Evolutionary conservation across 2,113 vertebrate species (phyloP).

Genomic region (Hippocampus barbouri): DNA sequence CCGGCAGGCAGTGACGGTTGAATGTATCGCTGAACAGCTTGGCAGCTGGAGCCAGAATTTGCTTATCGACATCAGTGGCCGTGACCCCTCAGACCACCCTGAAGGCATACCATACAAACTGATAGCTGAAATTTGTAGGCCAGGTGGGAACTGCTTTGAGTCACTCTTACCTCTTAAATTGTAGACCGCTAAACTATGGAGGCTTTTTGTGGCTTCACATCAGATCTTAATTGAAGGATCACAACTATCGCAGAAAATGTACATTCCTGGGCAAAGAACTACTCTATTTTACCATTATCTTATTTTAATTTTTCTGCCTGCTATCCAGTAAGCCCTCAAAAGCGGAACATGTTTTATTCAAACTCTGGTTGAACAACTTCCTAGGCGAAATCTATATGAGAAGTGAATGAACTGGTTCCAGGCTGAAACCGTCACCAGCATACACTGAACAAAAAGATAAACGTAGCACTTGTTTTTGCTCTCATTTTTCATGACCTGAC

Average conservation of each 20-base stretch:
- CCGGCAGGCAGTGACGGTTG: slow-evolving; percentile 76
- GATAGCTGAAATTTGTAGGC: slow-evolving; percentile 78
- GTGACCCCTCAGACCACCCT: slow-evolving; percentile 78
- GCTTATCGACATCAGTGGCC: slow-evolving; percentile 77
- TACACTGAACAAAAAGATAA: too few species aligned
- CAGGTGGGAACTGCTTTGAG: slow-evolving; percentile 69
- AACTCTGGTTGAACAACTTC: too few species aligned
- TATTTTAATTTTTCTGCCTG: background rate
- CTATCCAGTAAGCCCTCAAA: too few species aligned
- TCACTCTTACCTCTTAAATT: background rate
- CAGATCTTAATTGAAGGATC: background rate
- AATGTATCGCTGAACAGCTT: slow-evolving; percentile 77
- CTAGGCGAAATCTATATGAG: too few species aligned
- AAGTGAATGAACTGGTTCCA: too few species aligned
- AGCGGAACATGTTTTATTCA: too few species aligned
- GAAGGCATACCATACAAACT: slow-evolving; percentile 77
- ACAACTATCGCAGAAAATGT: background rate
- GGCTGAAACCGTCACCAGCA: too few species aligned
- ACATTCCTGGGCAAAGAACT: background rate
- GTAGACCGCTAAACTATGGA: background rate
- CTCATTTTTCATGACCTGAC: too few species aligned
- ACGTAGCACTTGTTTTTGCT: too few species aligned
- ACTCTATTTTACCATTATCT: background rate
- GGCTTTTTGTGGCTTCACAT: background rate
- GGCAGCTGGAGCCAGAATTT: slow-evolving; percentile 76